Base-by-base conservation (phyloP, 2,888 invertebrate species). In the Acrocyrtus sp. region DNA sequence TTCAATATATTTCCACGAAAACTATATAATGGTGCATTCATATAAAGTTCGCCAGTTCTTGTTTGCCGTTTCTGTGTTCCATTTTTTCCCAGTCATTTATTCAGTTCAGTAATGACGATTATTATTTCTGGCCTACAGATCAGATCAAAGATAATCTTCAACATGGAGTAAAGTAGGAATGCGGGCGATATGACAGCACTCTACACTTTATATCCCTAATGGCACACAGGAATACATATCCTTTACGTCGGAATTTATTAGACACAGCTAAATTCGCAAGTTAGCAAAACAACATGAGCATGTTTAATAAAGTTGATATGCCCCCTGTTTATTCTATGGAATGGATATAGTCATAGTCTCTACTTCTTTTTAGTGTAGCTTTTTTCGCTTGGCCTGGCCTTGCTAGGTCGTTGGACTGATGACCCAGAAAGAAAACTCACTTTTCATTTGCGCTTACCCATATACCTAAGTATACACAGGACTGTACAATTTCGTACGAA, bases 341-440 rank as follows among this genome's bases (percentile, higher is more conserved):
- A n/a, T n/a, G n/a, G n/a, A n/a, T n/a, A n/a, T n/a, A n/a, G n/a
- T n/a, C n/a, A n/a, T n/a, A n/a, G n/a, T n/a, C n/a, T n/a, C n/a
- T n/a, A n/a, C n/a, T 39, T 29, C 56, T 41, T 62, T 56, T 62
- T 62, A 56, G 69, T 27, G 41, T 69, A 56, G 56, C 69, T 69
- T 61, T 47, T 68, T 60, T 67, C 26, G 67, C 58, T n/a, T 54
- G 67, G 65, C 73, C 63, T 74, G 74, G 63, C 74, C 74, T 74
- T 74, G 74, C 62, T 62, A 62, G 74, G 74, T 74, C 74, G 74
- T 74, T 74, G 74, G 74, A 63, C 74, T 67, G 68, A 62, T 74
- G 74, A 74, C 74, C 68, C 74, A 74, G 68, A 74, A 74, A 74
- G 45, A 60, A n/a, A 74, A 69, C 69, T 74, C 68, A 74, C 63